Conservation (phyloP, 2,797 vertebrate genomes). For the Spinibarbus caldwelli region DNA sequence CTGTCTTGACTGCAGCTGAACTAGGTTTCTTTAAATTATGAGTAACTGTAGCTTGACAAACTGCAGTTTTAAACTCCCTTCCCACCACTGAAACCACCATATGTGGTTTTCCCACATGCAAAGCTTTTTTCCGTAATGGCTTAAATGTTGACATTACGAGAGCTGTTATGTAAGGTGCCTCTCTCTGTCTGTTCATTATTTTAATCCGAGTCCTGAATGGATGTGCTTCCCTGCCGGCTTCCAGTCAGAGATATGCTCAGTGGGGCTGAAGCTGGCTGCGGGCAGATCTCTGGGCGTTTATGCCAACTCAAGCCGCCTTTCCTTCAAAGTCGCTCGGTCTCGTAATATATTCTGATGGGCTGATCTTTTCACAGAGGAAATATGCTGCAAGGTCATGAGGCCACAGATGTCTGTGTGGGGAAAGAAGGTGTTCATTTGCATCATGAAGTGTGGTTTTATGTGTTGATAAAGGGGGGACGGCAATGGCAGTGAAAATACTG, state of each 20-base stretch:
- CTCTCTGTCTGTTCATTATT: conserved; percentile 51
- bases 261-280: conserved; percentile 35
- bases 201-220: conserved; percentile 37
- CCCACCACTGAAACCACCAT: background rate
- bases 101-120: conserved; percentile 22
- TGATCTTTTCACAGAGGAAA: background rate
- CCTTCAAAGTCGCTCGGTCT: conserved; percentile 13
- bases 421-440: background rate
- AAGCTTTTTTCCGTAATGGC: conserved; percentile 68
- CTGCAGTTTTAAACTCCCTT: background rate
- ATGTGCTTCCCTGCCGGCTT: conserved; percentile 32
- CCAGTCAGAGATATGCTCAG: conserved; percentile 57
- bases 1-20: background rate
- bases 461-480: background rate
- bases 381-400: background rate
- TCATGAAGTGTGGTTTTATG: background rate
- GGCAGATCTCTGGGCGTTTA: background rate
- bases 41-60: background rate
- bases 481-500: background rate
- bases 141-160: conserved; percentile 57
- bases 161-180: conserved; percentile 62
- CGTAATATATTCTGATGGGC: conserved; percentile 34
- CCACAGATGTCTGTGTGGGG: background rate
- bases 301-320: conserved; percentile 13
- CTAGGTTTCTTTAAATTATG: background rate